Base-by-base conservation (phyloP, 2,797 vertebrate species). In the Spea hammondii region DNA sequence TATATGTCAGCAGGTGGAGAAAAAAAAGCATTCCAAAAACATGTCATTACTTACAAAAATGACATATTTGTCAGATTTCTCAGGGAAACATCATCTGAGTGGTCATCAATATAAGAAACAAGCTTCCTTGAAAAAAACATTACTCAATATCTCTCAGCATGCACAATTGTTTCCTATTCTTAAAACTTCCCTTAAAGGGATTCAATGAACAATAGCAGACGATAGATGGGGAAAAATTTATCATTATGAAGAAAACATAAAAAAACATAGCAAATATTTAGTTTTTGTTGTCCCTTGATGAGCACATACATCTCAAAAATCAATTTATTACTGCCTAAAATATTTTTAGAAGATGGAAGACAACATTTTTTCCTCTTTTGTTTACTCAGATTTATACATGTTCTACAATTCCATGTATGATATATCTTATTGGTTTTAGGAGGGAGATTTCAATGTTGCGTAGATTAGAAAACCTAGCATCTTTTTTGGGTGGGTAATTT, bases 111-210 rank as follows among this genome's bases (percentile, higher is more conserved):
- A 53, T 60, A 74, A 62, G 48, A 74, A 62, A 59, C 62, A 74
- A 68, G 65, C 48, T 47, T 69, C 70, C 49, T 49, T 74, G 78
- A n/a, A 49, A 67, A 78, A 54, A 46, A 68, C 47, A 49, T 53
- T 68, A 60, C 50, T 74, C 78, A 69, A 60, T 70, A 69, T 54
- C 17, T 70, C 70, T 69, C 78, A 79, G 70, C 77, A 74, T 64
- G 78, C 17, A 51, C 72, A 74, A 54, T 70, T 74, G 71, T 74
- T 74, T 67, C 65, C 12, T 17, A 47, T 59, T 74, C 71, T 62
- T 17, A 65, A 44, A 68, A 67, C 59, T 50, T 60, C 62, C 46
- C n/a, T 17, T 62, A 32, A 2, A 70, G 48, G 54, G 69, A 60
- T 13, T 60, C 5, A 62, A 62, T n/a, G 59, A 62, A 17, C 59